Conservation (phyloP, 2,888 invertebrate genomes). For the Abscondita cerata region DNA sequence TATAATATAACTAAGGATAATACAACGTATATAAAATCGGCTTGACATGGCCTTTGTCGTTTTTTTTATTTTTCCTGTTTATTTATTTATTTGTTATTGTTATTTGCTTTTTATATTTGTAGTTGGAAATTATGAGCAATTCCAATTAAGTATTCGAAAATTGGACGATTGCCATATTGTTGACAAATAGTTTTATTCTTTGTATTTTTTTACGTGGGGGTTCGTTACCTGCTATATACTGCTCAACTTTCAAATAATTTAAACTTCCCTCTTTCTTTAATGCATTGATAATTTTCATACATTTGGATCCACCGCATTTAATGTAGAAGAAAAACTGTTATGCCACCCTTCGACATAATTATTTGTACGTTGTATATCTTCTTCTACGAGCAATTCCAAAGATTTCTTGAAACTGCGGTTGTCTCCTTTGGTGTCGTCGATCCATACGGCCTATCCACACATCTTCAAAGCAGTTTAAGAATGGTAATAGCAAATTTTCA, state of each 20-base stretch:
- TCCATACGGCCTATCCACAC: slow-evolving; percentile 16
- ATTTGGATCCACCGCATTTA: no score
- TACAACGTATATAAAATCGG: no score
- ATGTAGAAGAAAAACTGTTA: no score
- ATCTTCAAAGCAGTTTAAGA: slow-evolving; percentile 22
- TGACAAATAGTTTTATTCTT: no score
- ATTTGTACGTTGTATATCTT: neutral
- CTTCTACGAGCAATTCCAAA: slow-evolving; percentile 3
- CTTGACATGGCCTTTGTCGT: no score
- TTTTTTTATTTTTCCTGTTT: no score
- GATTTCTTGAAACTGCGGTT: slow-evolving; percentile 3
- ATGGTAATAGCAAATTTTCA: slow-evolving; percentile 18
- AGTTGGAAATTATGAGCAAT: slow-evolving; percentile 12
- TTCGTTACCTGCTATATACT: no score
- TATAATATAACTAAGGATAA: no score
- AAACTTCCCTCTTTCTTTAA: slow-evolving; percentile 4
- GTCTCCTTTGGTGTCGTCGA: slow-evolving; percentile 8
- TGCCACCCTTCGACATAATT: neutral
- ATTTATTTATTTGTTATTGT: no score
- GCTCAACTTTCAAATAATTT: neutral
- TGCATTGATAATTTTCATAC: slow-evolving; percentile 1
- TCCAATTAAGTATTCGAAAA: slow-evolving; percentile 8
- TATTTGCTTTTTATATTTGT: no score
- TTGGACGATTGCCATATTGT: slow-evolving; percentile 3
- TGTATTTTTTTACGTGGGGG: no score